Evolutionary conservation across 2,113 vertebrate species (phyloP).

Genomic region (Camelus dromedarius): DNA sequence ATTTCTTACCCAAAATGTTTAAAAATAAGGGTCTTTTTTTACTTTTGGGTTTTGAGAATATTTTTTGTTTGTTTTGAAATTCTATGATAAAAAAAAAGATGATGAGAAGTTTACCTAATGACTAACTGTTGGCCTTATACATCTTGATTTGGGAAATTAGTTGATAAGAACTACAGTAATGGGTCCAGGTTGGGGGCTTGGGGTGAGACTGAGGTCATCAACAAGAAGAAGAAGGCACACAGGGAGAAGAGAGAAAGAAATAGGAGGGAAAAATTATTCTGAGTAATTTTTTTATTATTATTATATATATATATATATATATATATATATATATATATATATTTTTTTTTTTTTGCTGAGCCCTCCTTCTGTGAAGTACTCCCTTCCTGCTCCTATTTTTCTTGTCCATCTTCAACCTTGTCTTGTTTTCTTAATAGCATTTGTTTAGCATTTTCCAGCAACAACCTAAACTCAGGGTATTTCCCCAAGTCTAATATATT

Average conservation of each 20-base stretch:
- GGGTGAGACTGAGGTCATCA: not conserved
- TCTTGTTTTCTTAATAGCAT: not conserved
- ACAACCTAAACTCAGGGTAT: not conserved
- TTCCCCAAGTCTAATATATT: not conserved
- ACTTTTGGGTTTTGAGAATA: not conserved
- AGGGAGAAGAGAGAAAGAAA: not conserved
- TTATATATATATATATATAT: not conserved
- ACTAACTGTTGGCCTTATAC: not conserved
- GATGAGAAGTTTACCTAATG: not conserved
- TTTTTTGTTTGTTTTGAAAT: conserved; percentile 11
- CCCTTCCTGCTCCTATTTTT: not conserved
- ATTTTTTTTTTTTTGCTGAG: not conserved
- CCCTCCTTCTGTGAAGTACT: not conserved
- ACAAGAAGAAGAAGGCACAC: too few species aligned
- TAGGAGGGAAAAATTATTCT: too few species aligned
- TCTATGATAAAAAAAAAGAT: not conserved
- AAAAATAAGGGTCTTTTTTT: not conserved
- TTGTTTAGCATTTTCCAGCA: not conserved
- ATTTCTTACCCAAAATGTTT: not conserved
- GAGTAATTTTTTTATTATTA: not conserved
- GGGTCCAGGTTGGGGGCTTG: not conserved
- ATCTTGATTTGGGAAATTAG: not conserved
- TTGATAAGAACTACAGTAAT: not conserved
- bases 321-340: not conserved
- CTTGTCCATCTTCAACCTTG: not conserved